These are phyloP conservation scores for Odocoileus virginianus DNA, from an alignment of 2,113 vertebrate genomes.

Conservation along the genomic window DNA sequence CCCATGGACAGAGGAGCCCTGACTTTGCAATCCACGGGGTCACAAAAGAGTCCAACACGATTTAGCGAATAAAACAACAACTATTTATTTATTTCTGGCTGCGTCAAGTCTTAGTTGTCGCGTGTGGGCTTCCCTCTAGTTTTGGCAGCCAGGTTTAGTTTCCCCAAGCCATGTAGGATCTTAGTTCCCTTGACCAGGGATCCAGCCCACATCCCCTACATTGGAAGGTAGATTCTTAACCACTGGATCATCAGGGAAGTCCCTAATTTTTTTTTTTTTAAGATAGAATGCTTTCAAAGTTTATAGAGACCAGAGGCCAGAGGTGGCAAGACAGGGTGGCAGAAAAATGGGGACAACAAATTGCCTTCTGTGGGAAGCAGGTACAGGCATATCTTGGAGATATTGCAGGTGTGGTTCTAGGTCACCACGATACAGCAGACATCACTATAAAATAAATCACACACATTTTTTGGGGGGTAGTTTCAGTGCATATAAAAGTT, in stretches of 20 bases:
- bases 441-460: not conserved
- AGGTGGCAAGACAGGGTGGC: not conserved
- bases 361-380: not conserved
- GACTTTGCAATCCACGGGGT: not conserved
- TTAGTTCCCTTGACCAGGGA: not conserved
- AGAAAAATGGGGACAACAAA: not conserved
- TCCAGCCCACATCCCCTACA: not conserved
- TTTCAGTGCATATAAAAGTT: not conserved
- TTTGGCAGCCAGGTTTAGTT: not conserved
- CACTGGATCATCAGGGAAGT: not conserved
- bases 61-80: not conserved
- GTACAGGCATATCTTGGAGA: not conserved
- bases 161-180: not conserved
- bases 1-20: not conserved
- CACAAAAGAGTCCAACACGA: fast-evolving
- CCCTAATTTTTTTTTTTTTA: not conserved
- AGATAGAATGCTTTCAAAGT: not conserved
- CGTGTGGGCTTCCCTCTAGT: not conserved
- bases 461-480: not conserved
- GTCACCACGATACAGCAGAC: not conserved
- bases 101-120: not conserved
- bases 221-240: not conserved
- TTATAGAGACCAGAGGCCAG: not conserved
- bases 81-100: not conserved
- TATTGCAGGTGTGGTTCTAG: not conserved